These are phyloP conservation scores for Siphamia tubifer DNA, from an alignment of 2,113 vertebrate species.

Conservation along the genomic window DNA sequence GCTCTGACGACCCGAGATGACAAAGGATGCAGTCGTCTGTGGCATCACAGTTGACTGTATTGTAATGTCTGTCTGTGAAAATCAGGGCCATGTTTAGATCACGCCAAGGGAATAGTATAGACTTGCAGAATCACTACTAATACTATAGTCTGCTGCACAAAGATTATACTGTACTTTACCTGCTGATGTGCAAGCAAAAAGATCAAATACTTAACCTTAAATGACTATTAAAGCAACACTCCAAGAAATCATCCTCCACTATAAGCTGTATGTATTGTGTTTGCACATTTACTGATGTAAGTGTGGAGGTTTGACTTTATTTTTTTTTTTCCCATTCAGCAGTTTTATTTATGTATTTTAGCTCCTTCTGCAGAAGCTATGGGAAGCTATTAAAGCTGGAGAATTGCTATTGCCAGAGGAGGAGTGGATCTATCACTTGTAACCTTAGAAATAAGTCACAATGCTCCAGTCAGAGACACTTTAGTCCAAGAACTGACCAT, in stretches of 20 bases:
- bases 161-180: background rate
- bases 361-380: background rate
- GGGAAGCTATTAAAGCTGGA: slow-evolving; percentile 10
- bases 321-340: slow-evolving; percentile 18
- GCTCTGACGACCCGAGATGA: background rate
- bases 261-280: slow-evolving; percentile 20
- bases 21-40: background rate
- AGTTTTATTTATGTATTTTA: slow-evolving; percentile 33
- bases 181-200: background rate
- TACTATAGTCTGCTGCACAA: background rate
- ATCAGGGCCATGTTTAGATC: background rate
- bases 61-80: background rate
- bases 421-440: too few relatives aligned
- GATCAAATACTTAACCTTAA: background rate
- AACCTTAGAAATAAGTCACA: too few relatives aligned
- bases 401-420: background rate
- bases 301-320: background rate
- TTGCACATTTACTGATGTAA: background rate
- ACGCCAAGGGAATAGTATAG: background rate
- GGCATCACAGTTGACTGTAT: background rate
- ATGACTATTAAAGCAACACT: background rate
- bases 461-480: too few relatives aligned
- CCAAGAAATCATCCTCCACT: background rate
- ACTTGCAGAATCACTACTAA: background rate
- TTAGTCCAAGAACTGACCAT: too few relatives aligned